Evolutionary conservation across 2,113 vertebrate species (phyloP).

Genomic region (Ibidorhyncha struthersii): DNA sequence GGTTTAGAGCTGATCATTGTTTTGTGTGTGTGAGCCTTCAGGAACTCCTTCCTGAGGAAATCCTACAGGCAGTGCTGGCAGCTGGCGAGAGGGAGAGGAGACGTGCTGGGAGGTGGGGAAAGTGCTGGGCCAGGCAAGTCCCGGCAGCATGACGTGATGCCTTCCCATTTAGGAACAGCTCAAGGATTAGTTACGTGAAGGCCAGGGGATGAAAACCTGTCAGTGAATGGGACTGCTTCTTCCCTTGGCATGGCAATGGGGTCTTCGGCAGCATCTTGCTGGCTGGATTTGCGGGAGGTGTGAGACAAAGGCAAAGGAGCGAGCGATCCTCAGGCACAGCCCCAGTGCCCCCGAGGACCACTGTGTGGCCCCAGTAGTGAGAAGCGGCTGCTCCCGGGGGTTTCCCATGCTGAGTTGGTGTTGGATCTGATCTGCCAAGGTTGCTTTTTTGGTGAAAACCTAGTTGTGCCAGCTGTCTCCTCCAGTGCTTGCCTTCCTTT

Average conservation of each 20-base stretch:
- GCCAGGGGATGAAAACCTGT: not conserved
- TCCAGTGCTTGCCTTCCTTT: not conserved
- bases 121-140: accelerated
- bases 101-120: not conserved
- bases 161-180: not conserved
- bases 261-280: accelerated
- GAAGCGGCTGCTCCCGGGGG: accelerated
- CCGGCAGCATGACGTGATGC: accelerated
- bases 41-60: slow-evolving; percentile 65
- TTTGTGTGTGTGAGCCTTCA: not conserved
- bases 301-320: not conserved
- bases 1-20: not conserved
- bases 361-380: not conserved
- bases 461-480: not conserved
- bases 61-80: not conserved
- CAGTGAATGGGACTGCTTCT: not conserved
- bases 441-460: not conserved
- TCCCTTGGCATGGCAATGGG: not conserved
- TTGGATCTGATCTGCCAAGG: not conserved
- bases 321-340: accelerated
- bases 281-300: not conserved
- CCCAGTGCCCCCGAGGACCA: accelerated
- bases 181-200: accelerated
- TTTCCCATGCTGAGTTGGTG: accelerated
- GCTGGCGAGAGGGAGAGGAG: not conserved